Evolutionary conservation across 2,888 invertebrate species (phyloP), one percentile per base, ranked within the genome.

Genomic region (Matsumyia berberina): DNA sequence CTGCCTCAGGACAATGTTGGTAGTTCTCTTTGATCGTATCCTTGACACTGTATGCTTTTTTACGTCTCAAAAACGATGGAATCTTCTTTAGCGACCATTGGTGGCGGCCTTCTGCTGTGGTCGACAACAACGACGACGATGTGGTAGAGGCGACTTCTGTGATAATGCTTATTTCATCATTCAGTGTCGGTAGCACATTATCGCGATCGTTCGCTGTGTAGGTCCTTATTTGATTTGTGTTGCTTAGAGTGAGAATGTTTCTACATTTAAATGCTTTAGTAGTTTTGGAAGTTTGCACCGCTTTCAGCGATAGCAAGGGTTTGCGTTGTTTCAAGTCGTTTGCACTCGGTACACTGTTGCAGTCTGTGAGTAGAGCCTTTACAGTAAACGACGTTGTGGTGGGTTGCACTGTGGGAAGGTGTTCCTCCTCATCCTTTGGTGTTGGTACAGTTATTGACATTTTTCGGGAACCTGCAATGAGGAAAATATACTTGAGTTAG

Each of bases 371-470:
- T 19, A 51, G 51, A 5, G 55, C 53, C 7, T 29, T 55, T 53
- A 69, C 35, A 55, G 83, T 62, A n/a, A 81, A 73, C 9, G 86
- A 51, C 53, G 64, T 46, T 46, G 62, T 33, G 19, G 77, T 53
- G 29, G 60, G 8, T 77, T 72, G 49, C 51, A 77, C 78, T 79
- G 80, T 78, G 87, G 90, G 91, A 91, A 91, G 91, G 89, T 89
- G 87, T 87, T 87, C 88, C 88, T 88, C 89, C 89, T 90, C 90
- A 89, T 90, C 89, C 88, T 89, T 89, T 86, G 88, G 87, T 89
- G 88, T 89, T 87, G 87, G 88, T 89, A 88, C 89, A 88, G 88
- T 89, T 90, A 89, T 91, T 89, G 88, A 91, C 91, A 91, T 91
- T 89, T 92, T 92, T 91, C 86, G 88, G 72, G 86, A 87, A 88